Base-by-base conservation (phyloP, 2,113 vertebrate genomes). In the Megaceryle torquata region DNA sequence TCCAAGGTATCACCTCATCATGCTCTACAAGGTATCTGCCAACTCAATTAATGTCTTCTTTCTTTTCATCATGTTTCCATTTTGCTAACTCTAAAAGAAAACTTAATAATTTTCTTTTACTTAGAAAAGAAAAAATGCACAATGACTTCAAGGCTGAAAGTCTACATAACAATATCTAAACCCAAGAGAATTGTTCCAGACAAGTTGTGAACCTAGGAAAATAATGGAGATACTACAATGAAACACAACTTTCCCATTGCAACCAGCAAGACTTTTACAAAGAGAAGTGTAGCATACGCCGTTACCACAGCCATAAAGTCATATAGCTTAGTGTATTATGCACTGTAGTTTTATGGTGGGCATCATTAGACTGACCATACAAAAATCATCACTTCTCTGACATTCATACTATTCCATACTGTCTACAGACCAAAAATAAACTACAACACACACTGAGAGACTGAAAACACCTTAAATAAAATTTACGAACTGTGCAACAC, bases 41-140 rank as follows among this genome's bases (percentile, higher is more conserved):
- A 86, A 17, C 18, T 54, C 43, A 15, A 61, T 80, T 91, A 61
- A 76, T 35, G 31, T 68, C 61, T 84, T 10, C 46, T 91, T 78
- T 83, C 67, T 91, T 93, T 76, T 56, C 54, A 18, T 77, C 37
- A 41, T 74, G n/a, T 79, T 94, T 90, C 61, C 88, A 91, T 41
- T 20, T 93, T 88, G 37, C 46, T 78, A 81, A 54, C 26, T 88
- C 91, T 93, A 80, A 90, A 94, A 93, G 65, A 91, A 94, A 84
- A 87, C 24, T 39, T 76, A 65, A 14, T 88, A 41, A 82, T 72
- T 92, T 91, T 92, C n/a, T 86, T 92, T 93, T 54, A 82, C 51
- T 86, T 90, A 46, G 48, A 57, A 88, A 94, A 82, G 10, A 56
- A 90, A 90, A 81, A 91, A 86, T 53, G 50, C 15, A 51, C 29